phyloP scores from a whole-genome alignment of 2,888 invertebrate species.

The Barypeithes pellucidus region DNA sequence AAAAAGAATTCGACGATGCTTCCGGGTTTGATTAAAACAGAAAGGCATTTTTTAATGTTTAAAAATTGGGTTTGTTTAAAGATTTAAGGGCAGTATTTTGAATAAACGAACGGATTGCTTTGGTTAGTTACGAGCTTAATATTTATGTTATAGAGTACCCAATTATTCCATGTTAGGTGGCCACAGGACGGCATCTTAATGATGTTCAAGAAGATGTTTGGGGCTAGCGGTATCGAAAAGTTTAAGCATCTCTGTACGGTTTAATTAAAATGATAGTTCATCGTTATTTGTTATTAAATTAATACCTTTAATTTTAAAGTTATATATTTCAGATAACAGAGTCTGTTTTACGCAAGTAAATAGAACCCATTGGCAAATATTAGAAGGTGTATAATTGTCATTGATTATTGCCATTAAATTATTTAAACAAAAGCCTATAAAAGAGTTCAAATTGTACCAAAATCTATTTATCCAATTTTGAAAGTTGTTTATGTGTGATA shows the following conservation, averaged over 20 bases:
- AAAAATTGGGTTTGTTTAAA: conserved; percentile 9
- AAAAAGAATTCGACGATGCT: conserved; percentile 77
- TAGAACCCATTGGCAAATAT: no score
- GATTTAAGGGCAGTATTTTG: conserved; percentile 9
- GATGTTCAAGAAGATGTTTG: neutral
- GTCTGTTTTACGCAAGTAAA: no score
- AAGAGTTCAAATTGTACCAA: conserved; percentile 28
- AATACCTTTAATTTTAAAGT: no score
- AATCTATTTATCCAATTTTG: conserved; percentile 37
- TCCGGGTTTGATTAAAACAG: conserved; percentile 58
- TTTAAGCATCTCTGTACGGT: no score
- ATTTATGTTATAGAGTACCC: neutral
- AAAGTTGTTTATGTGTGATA: conserved; percentile 39
- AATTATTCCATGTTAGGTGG: neutral
- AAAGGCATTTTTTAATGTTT: conserved; percentile 22
- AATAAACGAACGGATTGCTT: no score
- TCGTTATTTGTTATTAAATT: no score
- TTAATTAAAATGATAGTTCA: no score
- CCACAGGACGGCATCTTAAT: no score
- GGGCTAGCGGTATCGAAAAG: no score
- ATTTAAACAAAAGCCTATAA: neutral
- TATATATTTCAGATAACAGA: no score
- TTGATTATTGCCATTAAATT: conserved; percentile 14
- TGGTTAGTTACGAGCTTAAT: no score
- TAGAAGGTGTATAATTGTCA: neutral